Conservation (phyloP, 2,113 vertebrate species). For the Redunca redunca region DNA sequence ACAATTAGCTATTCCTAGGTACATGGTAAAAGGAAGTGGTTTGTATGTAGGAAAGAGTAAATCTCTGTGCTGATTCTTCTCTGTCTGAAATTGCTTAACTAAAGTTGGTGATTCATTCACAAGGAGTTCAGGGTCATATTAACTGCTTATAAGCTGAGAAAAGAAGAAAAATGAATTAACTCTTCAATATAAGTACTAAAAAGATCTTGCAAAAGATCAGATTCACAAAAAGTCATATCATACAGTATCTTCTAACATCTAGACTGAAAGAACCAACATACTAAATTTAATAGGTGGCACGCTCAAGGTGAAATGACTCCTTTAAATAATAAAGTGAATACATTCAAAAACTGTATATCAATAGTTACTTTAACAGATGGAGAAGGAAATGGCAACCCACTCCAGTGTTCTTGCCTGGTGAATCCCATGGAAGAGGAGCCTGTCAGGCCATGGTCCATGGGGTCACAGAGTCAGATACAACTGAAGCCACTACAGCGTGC, state of each 20-base stretch:
- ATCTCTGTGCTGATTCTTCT: neutral
- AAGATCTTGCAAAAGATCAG: neutral
- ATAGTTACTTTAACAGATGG: neutral
- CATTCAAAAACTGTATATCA: neutral
- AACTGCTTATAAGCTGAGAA: neutral
- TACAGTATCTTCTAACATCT: neutral
- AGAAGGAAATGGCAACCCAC: neutral
- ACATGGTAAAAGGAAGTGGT: neutral
- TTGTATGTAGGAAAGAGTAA: neutral
- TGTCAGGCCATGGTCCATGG: neutral
- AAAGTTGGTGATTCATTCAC: neutral
- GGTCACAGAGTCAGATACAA: neutral
- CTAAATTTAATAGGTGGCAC: neutral
- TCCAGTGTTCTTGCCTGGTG: neutral
- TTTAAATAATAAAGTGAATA: neutral
- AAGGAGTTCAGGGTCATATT: neutral
- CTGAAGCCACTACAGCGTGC: neutral
- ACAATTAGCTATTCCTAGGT: conserved; percentile 16
- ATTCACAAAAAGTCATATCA: neutral
- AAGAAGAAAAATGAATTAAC: neutral
- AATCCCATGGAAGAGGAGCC: neutral
- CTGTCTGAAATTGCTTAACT: neutral
- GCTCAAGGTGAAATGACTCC: neutral
- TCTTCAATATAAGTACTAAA: neutral
- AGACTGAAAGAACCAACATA: neutral